Percentiles rank a stretch among this genome's conserved stretches.
phyloP scores from a whole-genome alignment of 2,797 vertebrate genomes.

The Siniperca obscura region DNA sequence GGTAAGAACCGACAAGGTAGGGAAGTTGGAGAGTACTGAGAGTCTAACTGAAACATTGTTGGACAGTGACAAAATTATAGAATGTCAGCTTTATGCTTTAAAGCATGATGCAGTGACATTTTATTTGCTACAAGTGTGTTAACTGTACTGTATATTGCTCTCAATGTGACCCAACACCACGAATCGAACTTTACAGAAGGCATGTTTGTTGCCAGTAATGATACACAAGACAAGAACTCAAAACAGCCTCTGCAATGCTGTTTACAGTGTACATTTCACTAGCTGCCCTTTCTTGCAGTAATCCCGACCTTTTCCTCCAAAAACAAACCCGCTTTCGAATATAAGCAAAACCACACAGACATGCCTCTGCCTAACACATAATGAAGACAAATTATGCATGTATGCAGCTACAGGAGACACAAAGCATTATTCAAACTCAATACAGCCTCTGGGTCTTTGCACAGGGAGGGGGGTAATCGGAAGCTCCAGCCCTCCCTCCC shows the following conservation, averaged over 20 bases:
- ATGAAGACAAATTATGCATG: conserved; percentile 72
- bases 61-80: neutral
- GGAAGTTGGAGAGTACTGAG: neutral
- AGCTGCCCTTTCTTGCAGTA: neutral
- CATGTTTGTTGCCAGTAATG: neutral
- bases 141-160: neutral
- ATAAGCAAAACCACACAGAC: conserved; percentile 30
- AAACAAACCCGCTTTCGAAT: conserved; percentile 34
- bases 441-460: conserved; percentile 62
- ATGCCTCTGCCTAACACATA: conserved; percentile 32
- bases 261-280: neutral
- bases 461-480: conserved; percentile 10
- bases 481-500: conserved; percentile 41
- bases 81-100: neutral
- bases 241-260: neutral
- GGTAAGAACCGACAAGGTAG: neutral
- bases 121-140: too few relatives aligned
- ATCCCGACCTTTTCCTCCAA: conserved; percentile 30
- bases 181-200: neutral
- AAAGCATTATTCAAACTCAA: conserved; percentile 73
- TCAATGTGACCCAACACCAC: neutral
- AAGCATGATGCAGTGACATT: neutral
- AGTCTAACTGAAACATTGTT: neutral
- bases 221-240: neutral
- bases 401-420: conserved; percentile 61